Base-by-base conservation (phyloP, 2,113 vertebrate species). In the Zosterops borbonicus region DNA sequence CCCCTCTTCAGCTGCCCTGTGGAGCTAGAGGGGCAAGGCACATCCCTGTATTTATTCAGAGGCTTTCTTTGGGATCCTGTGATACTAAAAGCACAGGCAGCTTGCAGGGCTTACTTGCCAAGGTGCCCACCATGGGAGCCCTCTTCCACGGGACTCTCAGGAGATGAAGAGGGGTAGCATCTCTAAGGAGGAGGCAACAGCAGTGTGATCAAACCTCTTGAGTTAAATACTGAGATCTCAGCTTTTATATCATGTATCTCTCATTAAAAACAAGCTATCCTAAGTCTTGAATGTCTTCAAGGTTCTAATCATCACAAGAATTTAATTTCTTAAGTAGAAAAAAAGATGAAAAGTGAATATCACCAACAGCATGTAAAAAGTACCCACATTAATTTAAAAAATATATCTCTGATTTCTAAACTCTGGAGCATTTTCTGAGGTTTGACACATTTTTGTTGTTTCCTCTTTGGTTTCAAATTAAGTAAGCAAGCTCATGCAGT, bases 401-500 rank as follows among this genome's bases (percentile, higher is more conserved):
- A 42, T 5, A 6, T 11, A 10, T 10, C 14, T 94, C 24, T 0
- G 2, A 14, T 31, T 67, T 78, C 55, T 81, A n/a, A 82, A 69
- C 5, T 10, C 2, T 1, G 1, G 3, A 39, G 12, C 2, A 1
- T 83, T 35, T 83, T 73, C 50, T 67, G 53, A 77, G 60, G 47
- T 56, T 86, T 60, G 11, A 7, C 37, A 27, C 1, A 3, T 50
- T 33, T 63, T 67, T n/a, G 29, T n/a, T 63, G 37, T 22, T 92
- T 89, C 77, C 53, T 83, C 29, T 87, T 69, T 79, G 31, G 18
- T 68, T 76, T 76, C 77, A 64, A 15, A 76, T 49, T 49, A 82
- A n/a, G 41, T 73, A 69, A 64, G 10, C 0, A 0, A 89, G n/a
- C 16, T 42, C 2, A 5, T 11, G 9, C 17, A 47, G 14, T 55